A percentile compares a stretch with the other conserved stretches of the same genome.
These are phyloP conservation scores for Zingel zingel DNA, from an alignment of 2,113 vertebrate genomes.

Conservation along the genomic window DNA sequence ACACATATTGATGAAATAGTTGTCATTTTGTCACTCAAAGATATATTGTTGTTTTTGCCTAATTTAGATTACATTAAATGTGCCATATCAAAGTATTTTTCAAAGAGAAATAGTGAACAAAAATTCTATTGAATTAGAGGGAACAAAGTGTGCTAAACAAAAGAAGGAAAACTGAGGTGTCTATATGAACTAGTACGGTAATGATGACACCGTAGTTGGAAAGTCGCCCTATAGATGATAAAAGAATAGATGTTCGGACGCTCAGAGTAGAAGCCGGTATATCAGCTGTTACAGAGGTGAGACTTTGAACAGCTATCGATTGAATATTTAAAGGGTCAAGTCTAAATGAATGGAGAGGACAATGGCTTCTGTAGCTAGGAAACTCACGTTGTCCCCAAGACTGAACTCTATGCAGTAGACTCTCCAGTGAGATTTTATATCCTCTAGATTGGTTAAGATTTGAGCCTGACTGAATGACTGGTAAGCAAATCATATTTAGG, in stretches of 20 bases:
- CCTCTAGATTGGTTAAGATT: slow-evolving; percentile 63
- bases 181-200: background rate
- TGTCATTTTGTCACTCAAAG: slow-evolving; percentile 66
- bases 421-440: slow-evolving; percentile 77
- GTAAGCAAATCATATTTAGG: slow-evolving; percentile 56
- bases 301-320: slow-evolving; percentile 26
- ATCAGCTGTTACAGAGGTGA: background rate
- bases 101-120: slow-evolving; percentile 52
- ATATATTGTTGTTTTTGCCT: slow-evolving; percentile 74
- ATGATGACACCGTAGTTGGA: slow-evolving; percentile 18
- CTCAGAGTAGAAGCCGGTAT: background rate
- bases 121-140: slow-evolving; percentile 51
- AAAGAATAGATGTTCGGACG: slow-evolving; percentile 41
- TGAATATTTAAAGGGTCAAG: slow-evolving; percentile 42
- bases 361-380: slow-evolving; percentile 66
- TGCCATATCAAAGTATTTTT: slow-evolving; percentile 82
- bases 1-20: slow-evolving; percentile 70
- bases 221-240: slow-evolving; percentile 42
- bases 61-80: slow-evolving; percentile 75
- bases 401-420: slow-evolving; percentile 82
- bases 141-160: slow-evolving; percentile 50
- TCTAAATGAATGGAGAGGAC: slow-evolving; percentile 50
- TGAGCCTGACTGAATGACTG: slow-evolving; percentile 64
- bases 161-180: slow-evolving; percentile 9
- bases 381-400: slow-evolving; percentile 60